A percentile compares a stretch with the other conserved stretches of the same genome.
Conservation (phyloP, 2,888 invertebrate genomes). For the Athalia rosae region DNA sequence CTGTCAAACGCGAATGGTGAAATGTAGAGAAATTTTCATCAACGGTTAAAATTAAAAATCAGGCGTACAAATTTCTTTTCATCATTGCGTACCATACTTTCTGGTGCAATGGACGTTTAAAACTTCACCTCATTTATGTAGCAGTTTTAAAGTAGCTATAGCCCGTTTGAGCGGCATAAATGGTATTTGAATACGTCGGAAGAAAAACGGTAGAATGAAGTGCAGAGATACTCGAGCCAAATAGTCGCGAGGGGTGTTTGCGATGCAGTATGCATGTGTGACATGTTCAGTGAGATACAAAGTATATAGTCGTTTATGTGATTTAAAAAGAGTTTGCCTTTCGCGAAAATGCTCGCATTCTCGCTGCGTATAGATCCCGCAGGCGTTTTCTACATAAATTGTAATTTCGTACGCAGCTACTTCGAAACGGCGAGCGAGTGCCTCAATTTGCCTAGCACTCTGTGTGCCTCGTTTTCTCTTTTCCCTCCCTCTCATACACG, state of each 20-base stretch:
- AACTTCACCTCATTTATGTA: no score
- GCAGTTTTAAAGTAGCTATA: no score
- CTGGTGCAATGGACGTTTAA: no score
- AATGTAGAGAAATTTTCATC: no score
- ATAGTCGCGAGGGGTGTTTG: neutral
- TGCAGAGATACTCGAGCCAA: neutral
- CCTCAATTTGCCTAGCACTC: slow-evolving; percentile 45
- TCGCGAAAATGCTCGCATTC: slow-evolving; percentile 6
- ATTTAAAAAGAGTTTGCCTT: slow-evolving; percentile 14
- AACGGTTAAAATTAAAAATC: no score
- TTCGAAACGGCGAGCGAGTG: slow-evolving; percentile 45
- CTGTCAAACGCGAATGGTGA: neutral
- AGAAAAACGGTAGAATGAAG: neutral
- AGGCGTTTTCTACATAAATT: slow-evolving; percentile 38
- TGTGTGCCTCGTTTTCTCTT: slow-evolving; percentile 29
- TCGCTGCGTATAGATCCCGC: neutral
- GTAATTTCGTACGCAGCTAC: slow-evolving; percentile 38
- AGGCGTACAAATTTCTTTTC: no score
- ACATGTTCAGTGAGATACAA: neutral
- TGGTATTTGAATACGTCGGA: neutral
- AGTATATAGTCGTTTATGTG: neutral
- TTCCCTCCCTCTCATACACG: slow-evolving; percentile 15
- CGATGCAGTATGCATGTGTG: neutral
- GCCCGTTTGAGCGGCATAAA: neutral
- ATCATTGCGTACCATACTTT: no score